Evolutionary conservation across 2,113 vertebrate species (phyloP).

Genomic region (Crotalus helleri): DNA sequence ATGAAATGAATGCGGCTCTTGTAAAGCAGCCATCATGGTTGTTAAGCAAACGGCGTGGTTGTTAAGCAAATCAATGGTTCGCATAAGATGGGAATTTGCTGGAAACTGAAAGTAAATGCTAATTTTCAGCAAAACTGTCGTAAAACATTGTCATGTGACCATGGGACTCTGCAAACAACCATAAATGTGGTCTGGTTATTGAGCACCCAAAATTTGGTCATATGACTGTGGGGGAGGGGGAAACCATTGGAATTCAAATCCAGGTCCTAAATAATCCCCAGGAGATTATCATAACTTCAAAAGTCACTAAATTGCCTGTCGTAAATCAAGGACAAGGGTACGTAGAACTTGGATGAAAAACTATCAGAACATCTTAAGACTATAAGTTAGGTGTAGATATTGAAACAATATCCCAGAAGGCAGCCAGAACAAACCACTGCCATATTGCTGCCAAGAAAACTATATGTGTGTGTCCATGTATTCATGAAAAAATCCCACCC

Average conservation of each 20-base stretch:
- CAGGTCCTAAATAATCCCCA: not conserved
- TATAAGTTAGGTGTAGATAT: not conserved
- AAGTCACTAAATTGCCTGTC: not conserved
- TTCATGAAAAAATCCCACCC: not conserved
- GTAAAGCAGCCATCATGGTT: too few species aligned
- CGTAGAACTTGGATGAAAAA: not conserved
- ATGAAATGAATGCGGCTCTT: too few species aligned
- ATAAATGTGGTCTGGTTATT: not conserved
- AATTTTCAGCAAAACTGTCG: not conserved
- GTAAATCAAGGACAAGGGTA: not conserved
- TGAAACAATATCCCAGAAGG: not conserved
- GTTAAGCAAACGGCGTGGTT: too few species aligned
- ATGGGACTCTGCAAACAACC: not conserved
- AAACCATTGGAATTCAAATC: not conserved
- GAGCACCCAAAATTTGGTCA: not conserved
- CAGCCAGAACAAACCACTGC: not conserved
- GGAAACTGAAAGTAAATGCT: not conserved
- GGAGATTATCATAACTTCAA: not conserved
- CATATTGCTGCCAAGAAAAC: not conserved
- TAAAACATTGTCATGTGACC: not conserved
- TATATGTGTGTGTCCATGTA: not conserved
- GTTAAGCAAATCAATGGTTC: too few species aligned
- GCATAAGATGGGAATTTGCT: not conserved
- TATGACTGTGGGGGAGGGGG: not conserved
- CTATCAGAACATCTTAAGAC: not conserved